These are phyloP conservation scores for Drosophila macrospina DNA, from an alignment of 2,888 invertebrate species.

Conservation along the genomic window DNA sequence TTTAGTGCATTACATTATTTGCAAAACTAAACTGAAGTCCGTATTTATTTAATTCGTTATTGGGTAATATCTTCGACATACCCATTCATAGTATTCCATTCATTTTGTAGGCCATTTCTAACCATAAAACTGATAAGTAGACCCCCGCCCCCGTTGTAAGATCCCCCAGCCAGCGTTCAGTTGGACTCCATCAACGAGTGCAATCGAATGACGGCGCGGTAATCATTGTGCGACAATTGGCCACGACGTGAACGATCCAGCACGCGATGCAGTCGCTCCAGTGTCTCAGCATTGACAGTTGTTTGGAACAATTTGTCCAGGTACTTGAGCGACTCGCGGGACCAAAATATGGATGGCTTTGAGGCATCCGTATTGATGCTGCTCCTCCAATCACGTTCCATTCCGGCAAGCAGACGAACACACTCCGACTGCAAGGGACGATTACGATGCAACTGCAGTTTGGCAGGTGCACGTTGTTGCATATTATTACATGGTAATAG, in stretches of 20 bases:
- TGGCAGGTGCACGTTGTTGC: constrained; percentile 53
- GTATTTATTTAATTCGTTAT: constrained; percentile 45
- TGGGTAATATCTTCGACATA: constrained; percentile 65
- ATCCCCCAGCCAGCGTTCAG: constrained; percentile 23
- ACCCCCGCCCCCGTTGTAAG: background rate
- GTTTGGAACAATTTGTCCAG: constrained; percentile 74
- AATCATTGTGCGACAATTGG: constrained; percentile 84
- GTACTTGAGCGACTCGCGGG: constrained; percentile 82
- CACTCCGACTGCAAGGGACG: constrained; percentile 58
- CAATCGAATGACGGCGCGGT: constrained; percentile 80
- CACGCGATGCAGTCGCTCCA: constrained; percentile 76
- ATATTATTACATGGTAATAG: constrained; percentile 60
- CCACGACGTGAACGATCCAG: constrained; percentile 79
- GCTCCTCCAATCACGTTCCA: constrained; percentile 43
- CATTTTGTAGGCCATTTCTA: constrained; percentile 25
- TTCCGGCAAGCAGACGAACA: constrained; percentile 60
- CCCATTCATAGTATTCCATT: constrained; percentile 29
- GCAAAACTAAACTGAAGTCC: constrained; percentile 46
- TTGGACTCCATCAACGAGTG: constrained; percentile 70
- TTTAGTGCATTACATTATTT: constrained; percentile 49
- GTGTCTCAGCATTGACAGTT: constrained; percentile 51
- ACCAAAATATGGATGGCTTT: constrained; percentile 82
- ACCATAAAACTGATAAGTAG: constrained; percentile 20
- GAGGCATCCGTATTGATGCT: constrained; percentile 53
- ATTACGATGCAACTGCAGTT: constrained; percentile 45